Base-by-base conservation (phyloP, 2,888 invertebrate species). In the Leucozona laternaria region DNA sequence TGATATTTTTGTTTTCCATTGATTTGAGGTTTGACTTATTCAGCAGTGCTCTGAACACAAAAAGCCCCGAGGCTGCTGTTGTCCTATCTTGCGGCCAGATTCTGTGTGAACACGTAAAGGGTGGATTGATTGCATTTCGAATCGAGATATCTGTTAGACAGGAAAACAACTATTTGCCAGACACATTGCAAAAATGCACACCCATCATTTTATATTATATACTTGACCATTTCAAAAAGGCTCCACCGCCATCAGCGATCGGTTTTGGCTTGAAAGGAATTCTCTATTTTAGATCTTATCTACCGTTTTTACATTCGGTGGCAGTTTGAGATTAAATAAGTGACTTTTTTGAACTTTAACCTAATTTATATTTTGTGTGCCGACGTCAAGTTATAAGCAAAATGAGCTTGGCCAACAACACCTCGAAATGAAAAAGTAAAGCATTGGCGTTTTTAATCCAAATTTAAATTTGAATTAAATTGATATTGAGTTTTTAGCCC, bases 141-240 rank as follows among this genome's bases (percentile, higher is more conserved):
- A 53, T 53, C 58, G 71, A 62, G 70, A 79, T 84, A 70, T 79
- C 75, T 57, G 70, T 57, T 45, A 43, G 68, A 20, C 34, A 55
- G 58, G 25, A 43, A 71, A 58, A 79, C 70, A 62, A 75, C 70
- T 75, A 57, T 22, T 40, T 2, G 0, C 6, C 15, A 22, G 15
- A 37, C 37, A 8, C 10, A 60, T 22, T 22, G 60, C 37, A 15
- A 22, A 60, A 20, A 60, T 75, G 75, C 78, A 73, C 73, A 62
- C 73, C 48, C 58, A 45, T 45, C 55, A 37, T 17, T 53, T 60
- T 22, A 22, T 17, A 22, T 53, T 15, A 53, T 15, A 53, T 25
- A 70, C 68, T 70, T 83, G 79, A 70, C 40, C 40, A 57, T 64
- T 79, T 75, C 43, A 79, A 79, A 22, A 82, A 77, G 71, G 66